Percentiles rank a stretch among this genome's conserved stretches.
These are phyloP conservation scores for Chroicocephalus ridibundus DNA, from an alignment of 2,113 vertebrate genomes.

Conservation along the genomic window DNA sequence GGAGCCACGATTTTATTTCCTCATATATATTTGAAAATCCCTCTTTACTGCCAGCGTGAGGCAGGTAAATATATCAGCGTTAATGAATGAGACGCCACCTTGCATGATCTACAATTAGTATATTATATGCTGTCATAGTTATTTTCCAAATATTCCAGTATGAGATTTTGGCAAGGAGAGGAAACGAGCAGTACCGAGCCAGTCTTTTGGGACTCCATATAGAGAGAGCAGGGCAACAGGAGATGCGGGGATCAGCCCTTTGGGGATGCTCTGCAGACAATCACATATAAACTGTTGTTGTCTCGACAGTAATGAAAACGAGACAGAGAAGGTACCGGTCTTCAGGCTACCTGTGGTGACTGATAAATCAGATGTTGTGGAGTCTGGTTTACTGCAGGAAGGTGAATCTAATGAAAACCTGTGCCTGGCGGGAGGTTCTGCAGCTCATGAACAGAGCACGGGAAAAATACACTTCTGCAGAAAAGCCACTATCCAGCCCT, in stretches of 20 bases:
- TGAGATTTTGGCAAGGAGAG: background rate
- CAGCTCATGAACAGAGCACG: background rate
- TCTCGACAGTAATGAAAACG: background rate
- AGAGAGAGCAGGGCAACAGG: background rate
- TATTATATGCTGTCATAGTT: background rate
- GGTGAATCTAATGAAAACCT: conserved; percentile 4
- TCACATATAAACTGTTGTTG: background rate
- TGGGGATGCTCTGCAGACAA: background rate
- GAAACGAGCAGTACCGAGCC: background rate
- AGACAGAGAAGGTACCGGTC: background rate
- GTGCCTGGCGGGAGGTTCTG: background rate
- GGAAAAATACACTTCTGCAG: background rate
- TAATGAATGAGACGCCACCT: background rate
- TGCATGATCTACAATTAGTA: background rate
- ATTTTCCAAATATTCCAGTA: background rate
- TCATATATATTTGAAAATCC: background rate
- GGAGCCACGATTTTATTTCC: background rate
- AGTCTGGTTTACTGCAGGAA: background rate
- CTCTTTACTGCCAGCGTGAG: background rate
- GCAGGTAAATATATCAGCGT: background rate
- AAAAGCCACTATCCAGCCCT: background rate
- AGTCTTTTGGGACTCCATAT: background rate
- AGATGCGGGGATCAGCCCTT: background rate
- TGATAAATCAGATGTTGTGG: background rate
- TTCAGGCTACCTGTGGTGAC: background rate